These are phyloP conservation scores for Cephus rjabovi DNA, from an alignment of 2,888 invertebrate genomes.

Conservation along the genomic window DNA sequence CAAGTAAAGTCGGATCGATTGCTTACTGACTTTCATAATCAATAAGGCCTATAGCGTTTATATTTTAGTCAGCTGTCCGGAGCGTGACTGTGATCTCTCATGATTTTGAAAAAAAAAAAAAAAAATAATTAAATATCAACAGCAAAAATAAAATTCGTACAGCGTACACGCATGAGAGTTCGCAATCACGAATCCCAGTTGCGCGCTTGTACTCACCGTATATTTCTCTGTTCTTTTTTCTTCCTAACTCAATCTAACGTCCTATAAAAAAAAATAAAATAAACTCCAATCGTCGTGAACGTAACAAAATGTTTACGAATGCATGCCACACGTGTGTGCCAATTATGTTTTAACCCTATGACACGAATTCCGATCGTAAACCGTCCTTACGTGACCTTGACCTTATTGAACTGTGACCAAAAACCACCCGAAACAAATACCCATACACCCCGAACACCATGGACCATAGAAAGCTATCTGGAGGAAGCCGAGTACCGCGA, in stretches of 20 bases:
- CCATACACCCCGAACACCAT: not conserved
- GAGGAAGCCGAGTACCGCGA: conserved; percentile 37
- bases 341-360: not conserved
- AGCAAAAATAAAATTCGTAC: conserved; percentile 1
- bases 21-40: not conserved
- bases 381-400: not conserved
- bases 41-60: conserved; percentile 22
- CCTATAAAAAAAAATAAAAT: not conserved
- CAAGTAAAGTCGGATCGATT: not conserved
- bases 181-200: conserved; percentile 33
- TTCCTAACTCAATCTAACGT: conserved; percentile 48
- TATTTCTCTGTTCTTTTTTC: conserved; percentile 55
- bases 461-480: conserved; percentile 34
- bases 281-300: not conserved
- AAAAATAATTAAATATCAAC: conserved; percentile 1
- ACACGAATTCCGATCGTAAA: not conserved
- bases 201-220: conserved; percentile 57
- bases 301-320: not conserved
- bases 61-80: conserved; percentile 38
- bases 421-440: not conserved
- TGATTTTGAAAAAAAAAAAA: conserved; percentile 5
- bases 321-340: not conserved
- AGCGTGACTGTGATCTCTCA: conserved; percentile 38
- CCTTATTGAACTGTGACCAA: not conserved
- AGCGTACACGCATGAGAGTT: conserved; percentile 10